A percentile compares a stretch with the other conserved stretches of the same genome.
Evolutionary conservation across 2,113 vertebrate species (phyloP).

Genomic region (Sturnira hondurensis): DNA sequence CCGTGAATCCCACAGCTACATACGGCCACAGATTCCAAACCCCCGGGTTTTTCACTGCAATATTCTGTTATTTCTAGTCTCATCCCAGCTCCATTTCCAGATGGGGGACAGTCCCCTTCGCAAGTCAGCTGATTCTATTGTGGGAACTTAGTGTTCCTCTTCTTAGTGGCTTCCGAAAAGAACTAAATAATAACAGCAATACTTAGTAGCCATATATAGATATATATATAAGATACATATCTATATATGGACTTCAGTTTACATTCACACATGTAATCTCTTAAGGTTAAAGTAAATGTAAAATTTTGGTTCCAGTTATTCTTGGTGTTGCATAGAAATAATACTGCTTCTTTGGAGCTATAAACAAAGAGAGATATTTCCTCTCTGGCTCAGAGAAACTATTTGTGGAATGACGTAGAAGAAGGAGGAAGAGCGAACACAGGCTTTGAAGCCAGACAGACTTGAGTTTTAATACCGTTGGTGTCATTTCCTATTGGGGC

Average conservation of each 20-base stretch:
- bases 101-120: neutral
- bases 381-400: neutral
- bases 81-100: neutral
- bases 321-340: neutral
- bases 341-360: neutral
- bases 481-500: neutral
- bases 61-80: neutral
- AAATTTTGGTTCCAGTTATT: neutral
- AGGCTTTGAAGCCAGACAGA: neutral
- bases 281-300: neutral
- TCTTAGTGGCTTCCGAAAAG: neutral
- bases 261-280: neutral
- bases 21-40: fast-evolving
- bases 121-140: neutral
- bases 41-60: neutral
- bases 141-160: neutral
- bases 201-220: too few relatives aligned
- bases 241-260: neutral
- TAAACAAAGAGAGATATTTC: neutral
- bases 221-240: too few relatives aligned
- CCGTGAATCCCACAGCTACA: neutral
- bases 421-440: fast-evolving
- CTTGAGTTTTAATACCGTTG: neutral
- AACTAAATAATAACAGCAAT: neutral
- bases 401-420: neutral